phyloP scores from a whole-genome alignment of 2,113 vertebrate genomes.

The Baryphthengus martii region DNA sequence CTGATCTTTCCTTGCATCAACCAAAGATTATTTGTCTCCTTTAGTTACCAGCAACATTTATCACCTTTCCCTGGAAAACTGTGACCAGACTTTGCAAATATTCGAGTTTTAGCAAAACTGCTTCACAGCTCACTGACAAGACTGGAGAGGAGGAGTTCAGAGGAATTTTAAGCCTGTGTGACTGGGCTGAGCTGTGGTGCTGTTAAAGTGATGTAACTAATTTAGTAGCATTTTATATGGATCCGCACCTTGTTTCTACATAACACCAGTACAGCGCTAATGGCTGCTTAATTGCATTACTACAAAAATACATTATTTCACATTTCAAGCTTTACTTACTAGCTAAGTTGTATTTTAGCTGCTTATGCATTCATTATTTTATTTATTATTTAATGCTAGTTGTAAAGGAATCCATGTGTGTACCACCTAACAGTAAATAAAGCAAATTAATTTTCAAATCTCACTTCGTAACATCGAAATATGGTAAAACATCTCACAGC shows the following conservation, averaged over 20 bases:
- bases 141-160: not conserved
- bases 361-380: not conserved
- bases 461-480: not conserved
- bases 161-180: not conserved
- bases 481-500: not conserved
- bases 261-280: not conserved
- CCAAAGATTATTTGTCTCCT: not conserved
- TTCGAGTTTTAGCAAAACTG: not conserved
- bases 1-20: not conserved
- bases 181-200: not conserved
- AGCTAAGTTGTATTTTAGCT: not conserved
- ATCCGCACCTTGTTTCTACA: not conserved
- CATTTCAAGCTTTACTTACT: not conserved
- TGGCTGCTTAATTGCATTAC: not conserved
- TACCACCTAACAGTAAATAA: not conserved
- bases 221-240: not conserved
- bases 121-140: not conserved
- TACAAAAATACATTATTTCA: not conserved
- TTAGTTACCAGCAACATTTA: not conserved
- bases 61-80: not conserved
- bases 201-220: accelerated
- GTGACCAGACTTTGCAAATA: not conserved
- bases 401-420: not conserved
- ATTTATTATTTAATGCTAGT: not conserved
- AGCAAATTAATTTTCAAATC: not conserved